Base-by-base conservation (phyloP, 2,888 invertebrate genomes). In the Drymonia ruficornis region DNA sequence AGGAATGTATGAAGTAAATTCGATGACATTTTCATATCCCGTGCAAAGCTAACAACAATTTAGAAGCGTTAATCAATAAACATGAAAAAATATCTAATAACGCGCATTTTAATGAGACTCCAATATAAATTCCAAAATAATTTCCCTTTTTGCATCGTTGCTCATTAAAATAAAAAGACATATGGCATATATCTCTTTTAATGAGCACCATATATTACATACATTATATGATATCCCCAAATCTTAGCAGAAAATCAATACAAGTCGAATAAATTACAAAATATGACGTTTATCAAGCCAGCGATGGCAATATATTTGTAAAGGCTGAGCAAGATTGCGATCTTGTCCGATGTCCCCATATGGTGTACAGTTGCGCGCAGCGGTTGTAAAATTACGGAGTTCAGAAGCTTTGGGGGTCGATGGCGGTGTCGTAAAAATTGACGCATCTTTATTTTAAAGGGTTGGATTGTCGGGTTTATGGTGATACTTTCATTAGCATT, bases 301-400 rank as follows among this genome's bases (percentile, higher is more conserved):
- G 15, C 11, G 18, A 34, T 63, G 67, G 76, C 69, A 74, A 82
- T 84, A 82, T 84, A 84, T 83, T 78, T 70, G 60, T 68, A 65
- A 67, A 67, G 70, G 71, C 74, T 67, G 72, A 74, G 18, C 7
- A 76, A 74, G 83, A 84, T 86, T 77, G 81, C 80, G 62, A 87
- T 86, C 84, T 45, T n/a, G 45, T 9, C 45, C 7, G 45, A 75
- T 18, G 76, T 65, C 70, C 80, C 69, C 85, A 86, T 84, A 84
- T 86, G 87, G 87, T 58, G 58, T 69, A 76, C 83, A 81, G 82
- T 83, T 84, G 83, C 78, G 63, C 56, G 58, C 72, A 76, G 63
- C 63, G 75, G 78, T 76, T 79, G 76, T 82, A 74, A 83, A 80
- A 72, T 80, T 76, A 76, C 77, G 66, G 55, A 34, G 53, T 12